Percentiles rank a stretch among this genome's conserved stretches.
Conservation (phyloP, 2,888 invertebrate genomes). For the Rhodophaea formosa region DNA sequence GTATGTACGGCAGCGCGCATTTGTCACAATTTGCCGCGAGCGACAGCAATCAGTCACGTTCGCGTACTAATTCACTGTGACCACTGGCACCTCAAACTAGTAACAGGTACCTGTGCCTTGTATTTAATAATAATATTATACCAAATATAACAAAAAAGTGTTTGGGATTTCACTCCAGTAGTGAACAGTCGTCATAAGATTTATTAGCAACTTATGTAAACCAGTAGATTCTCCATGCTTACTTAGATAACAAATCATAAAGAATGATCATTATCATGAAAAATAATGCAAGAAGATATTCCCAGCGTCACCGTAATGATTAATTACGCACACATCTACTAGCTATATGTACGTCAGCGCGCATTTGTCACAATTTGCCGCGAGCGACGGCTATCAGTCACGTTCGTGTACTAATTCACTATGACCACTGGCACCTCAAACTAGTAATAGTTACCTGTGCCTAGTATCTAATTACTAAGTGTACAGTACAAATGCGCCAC, state of each 20-base stretch:
- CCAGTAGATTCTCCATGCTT: too few relatives aligned
- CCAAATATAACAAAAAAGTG: too few relatives aligned
- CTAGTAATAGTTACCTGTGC: conserved; percentile 1
- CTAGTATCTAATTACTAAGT: too few relatives aligned
- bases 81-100: not conserved
- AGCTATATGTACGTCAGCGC: not conserved
- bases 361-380: conserved; percentile 14
- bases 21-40: conserved; percentile 12
- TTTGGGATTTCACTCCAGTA: too few relatives aligned
- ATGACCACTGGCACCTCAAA: not conserved
- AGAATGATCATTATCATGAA: not conserved
- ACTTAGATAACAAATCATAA: not conserved
- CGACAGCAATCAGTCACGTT: conserved; percentile 7
- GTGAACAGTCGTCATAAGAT: too few relatives aligned
- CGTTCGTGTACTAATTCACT: conserved; percentile 3
- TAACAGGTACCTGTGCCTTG: not conserved
- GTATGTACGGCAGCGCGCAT: not conserved
- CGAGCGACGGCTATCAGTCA: conserved; percentile 8
- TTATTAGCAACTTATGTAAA: too few relatives aligned
- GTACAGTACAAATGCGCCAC: too few relatives aligned
- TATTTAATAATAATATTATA: too few relatives aligned
- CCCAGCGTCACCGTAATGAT: conserved; percentile 3
- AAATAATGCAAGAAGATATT: conserved; percentile 8
- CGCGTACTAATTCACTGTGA: conserved; percentile 8
- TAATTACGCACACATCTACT: conserved; percentile 4